phyloP scores from a whole-genome alignment of 2,888 invertebrate species.

The Rhabditoides inermis region DNA sequence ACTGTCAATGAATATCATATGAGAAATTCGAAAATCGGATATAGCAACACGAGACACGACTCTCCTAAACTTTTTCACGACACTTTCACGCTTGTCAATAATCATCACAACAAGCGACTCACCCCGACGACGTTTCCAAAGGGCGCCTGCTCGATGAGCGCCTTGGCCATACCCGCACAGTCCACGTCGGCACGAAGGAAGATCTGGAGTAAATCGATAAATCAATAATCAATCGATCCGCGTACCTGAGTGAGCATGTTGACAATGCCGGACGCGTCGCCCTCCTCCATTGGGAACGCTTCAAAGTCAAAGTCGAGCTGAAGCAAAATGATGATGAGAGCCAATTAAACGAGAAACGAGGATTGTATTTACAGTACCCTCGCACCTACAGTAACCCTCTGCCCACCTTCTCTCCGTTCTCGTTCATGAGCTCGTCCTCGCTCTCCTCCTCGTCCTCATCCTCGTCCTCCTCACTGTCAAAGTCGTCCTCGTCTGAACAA shows the following conservation, averaged over 20 bases:
- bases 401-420: too few relatives aligned
- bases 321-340: too few relatives aligned
- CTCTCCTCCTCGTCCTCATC: slow-evolving; percentile 8
- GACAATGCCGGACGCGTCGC: slow-evolving; percentile 35
- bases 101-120: background rate
- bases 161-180: slow-evolving; percentile 28
- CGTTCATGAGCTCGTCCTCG: slow-evolving; percentile 8
- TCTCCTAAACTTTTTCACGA: too few relatives aligned
- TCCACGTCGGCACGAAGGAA: slow-evolving; percentile 42
- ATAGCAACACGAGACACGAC: too few relatives aligned
- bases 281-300: slow-evolving; percentile 36
- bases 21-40: too few relatives aligned
- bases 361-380: too few relatives aligned
- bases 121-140: slow-evolving; percentile 23
- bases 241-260: slow-evolving; percentile 41
- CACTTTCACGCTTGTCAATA: too few relatives aligned
- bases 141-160: slow-evolving; percentile 30
- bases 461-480: slow-evolving; percentile 6
- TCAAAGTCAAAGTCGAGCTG: slow-evolving; percentile 41
- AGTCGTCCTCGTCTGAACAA: slow-evolving; percentile 6
- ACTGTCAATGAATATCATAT: too few relatives aligned
- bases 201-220: slow-evolving; percentile 18
- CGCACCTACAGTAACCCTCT: too few relatives aligned
- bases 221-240: background rate
- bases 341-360: too few relatives aligned